Percentiles rank a stretch among this genome's conserved stretches.
These are phyloP conservation scores for Delia radicum DNA, from an alignment of 1,140 invertebrate species.

Conservation along the genomic window DNA sequence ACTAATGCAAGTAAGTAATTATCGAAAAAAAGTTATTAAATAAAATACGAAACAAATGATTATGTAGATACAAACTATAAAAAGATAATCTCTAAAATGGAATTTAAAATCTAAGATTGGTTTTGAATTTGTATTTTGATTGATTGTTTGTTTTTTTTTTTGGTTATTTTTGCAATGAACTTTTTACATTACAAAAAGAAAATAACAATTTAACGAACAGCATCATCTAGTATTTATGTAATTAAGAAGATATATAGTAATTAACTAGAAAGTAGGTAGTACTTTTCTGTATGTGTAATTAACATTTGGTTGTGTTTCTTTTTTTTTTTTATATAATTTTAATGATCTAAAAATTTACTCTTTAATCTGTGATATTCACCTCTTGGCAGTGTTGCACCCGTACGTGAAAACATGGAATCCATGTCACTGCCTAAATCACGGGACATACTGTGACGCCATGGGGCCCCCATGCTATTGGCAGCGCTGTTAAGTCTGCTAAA, in stretches of 20 bases:
- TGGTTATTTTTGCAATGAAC: neutral
- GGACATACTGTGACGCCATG: constrained; percentile 64
- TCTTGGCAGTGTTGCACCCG: constrained; percentile 63
- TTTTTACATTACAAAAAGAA: constrained; percentile 3
- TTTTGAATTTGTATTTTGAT: neutral
- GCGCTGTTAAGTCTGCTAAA: constrained; percentile 49
- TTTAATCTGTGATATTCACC: constrained; percentile 60
- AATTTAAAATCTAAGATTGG: too few species aligned
- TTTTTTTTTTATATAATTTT: too few species aligned
- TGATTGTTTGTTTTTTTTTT: neutral
- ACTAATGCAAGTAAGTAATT: too few species aligned
- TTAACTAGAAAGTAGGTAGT: neutral
- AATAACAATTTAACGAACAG: constrained; percentile 16
- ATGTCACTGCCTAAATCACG: constrained; percentile 61
- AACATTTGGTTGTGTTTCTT: constrained; percentile 17
- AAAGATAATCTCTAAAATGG: too few species aligned
- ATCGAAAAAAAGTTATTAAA: too few species aligned
- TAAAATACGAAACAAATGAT: too few species aligned
- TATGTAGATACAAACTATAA: too few species aligned
- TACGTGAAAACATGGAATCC: constrained; percentile 60
- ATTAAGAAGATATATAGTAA: neutral
- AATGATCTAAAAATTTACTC: constrained; percentile 55
- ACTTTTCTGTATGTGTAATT: constrained; percentile 3
- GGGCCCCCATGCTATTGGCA: constrained; percentile 44
- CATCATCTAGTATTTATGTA: neutral